Conservation (phyloP, 64 coral and sea anemone genomes). For the Platygyra sinensis region DNA sequence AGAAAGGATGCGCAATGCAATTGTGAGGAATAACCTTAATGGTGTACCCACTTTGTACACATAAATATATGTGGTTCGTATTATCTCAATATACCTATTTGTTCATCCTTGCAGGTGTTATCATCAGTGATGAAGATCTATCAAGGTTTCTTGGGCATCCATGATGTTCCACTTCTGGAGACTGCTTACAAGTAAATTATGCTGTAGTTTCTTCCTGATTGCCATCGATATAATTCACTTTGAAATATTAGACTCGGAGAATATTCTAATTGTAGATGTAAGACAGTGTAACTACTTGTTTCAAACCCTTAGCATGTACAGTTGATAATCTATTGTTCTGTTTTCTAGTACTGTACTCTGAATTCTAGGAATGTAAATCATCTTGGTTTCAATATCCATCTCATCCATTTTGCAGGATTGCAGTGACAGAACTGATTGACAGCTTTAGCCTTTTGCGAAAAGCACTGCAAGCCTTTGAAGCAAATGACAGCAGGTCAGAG, state of each 20-base stretch:
- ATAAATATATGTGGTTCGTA: not conserved
- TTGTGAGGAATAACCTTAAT: no score
- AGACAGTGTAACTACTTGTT: no score
- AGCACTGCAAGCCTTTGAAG: not conserved
- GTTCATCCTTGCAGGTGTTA: slow-evolving; percentile 48
- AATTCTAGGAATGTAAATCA: no score
- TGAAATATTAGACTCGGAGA: no score
- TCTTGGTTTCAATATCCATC: not conserved
- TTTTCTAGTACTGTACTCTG: no score
- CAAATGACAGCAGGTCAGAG: not conserved
- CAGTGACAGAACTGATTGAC: slow-evolving; percentile 67
- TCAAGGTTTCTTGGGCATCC: slow-evolving; percentile 89
- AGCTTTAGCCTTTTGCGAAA: slow-evolving; percentile 50
- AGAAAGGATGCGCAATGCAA: no score
- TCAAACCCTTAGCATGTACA: no score
- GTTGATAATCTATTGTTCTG: no score
- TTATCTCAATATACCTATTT: not conserved
- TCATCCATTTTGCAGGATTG: slow-evolving; percentile 46
- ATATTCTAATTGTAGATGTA: no score
- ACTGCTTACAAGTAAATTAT: slow-evolving; percentile 77
- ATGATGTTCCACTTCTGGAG: slow-evolving; percentile 83
- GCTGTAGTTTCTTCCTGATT: not conserved
- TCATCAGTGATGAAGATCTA: slow-evolving; percentile 86
- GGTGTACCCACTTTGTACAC: not conserved
- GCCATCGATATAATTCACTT: no score